phyloP scores from a whole-genome alignment of 2,113 vertebrate genomes.

The Pardalotus punctatus region DNA sequence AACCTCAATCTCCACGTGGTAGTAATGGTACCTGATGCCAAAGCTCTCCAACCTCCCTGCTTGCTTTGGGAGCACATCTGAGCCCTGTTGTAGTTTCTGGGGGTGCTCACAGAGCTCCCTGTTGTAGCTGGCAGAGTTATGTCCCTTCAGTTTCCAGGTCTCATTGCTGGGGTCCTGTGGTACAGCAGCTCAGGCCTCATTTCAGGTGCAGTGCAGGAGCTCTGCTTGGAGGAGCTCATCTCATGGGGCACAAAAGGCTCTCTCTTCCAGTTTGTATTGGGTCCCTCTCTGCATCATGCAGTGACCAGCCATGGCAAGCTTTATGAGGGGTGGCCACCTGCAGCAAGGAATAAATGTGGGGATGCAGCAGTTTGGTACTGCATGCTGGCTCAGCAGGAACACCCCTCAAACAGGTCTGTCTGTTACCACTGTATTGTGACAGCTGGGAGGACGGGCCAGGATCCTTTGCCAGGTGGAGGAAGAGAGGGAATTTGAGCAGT shows the following conservation, averaged over 20 bases:
- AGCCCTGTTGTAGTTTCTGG: neutral
- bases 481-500: neutral
- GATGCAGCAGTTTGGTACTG: neutral
- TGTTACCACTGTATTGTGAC: neutral
- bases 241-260: neutral
- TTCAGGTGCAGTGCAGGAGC: neutral
- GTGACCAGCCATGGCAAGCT: neutral
- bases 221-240: neutral
- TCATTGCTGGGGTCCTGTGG: neutral
- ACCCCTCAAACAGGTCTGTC: neutral
- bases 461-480: neutral
- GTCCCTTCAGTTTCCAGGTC: neutral
- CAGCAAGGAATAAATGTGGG: neutral
- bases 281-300: neutral
- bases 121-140: neutral
- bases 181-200: neutral
- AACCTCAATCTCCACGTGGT: fast-evolving
- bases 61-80: neutral
- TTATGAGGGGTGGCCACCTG: neutral
- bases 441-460: neutral
- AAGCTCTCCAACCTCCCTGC: neutral
- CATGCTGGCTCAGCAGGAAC: neutral
- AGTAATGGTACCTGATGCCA: neutral
- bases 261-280: neutral
- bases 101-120: neutral